Evolutionary conservation across 2,113 vertebrate species (phyloP).

Genomic region (Xiphophorus maculatus): DNA sequence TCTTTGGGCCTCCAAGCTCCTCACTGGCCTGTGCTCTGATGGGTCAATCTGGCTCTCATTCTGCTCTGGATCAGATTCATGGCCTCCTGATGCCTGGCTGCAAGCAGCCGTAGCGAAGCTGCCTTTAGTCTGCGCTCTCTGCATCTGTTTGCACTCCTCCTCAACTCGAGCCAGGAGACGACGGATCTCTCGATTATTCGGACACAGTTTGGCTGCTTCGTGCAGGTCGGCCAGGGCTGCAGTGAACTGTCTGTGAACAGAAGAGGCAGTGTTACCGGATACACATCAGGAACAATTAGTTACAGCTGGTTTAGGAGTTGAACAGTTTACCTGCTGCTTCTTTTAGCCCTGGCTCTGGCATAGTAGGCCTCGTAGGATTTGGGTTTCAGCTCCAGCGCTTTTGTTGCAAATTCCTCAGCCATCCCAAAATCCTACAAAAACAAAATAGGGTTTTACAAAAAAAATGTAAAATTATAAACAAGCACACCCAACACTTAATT

Average conservation of each 20-base stretch:
- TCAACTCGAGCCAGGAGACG: constrained; percentile 91
- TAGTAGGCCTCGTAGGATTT: constrained; percentile 97
- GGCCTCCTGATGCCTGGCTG: constrained; percentile 63
- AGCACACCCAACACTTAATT: neutral
- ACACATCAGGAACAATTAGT: neutral
- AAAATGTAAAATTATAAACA: neutral
- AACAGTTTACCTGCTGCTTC: constrained; percentile 94
- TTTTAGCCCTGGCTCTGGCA: constrained; percentile 94
- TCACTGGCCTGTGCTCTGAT: constrained; percentile 53
- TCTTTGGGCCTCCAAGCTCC: constrained; percentile 70
- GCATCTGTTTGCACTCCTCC: constrained; percentile 94
- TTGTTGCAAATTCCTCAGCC: constrained; percentile 98
- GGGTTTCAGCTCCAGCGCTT: constrained; percentile 96
- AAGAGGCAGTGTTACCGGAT: constrained; percentile 2
- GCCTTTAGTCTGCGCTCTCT: constrained; percentile 82
- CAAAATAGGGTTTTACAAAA: neutral
- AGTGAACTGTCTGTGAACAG: constrained; percentile 86
- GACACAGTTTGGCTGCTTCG: constrained; percentile 92
- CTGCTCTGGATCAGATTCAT: constrained; percentile 85
- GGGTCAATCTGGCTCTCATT: constrained; percentile 66
- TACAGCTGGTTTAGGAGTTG: constrained; percentile 8
- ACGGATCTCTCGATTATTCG: constrained; percentile 91
- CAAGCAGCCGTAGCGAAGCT: constrained; percentile 56
- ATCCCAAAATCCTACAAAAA: constrained; percentile 91
- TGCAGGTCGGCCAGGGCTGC: constrained; percentile 90